Base-by-base conservation (phyloP, 2,888 invertebrate species). In the Stenodera caucasica region DNA sequence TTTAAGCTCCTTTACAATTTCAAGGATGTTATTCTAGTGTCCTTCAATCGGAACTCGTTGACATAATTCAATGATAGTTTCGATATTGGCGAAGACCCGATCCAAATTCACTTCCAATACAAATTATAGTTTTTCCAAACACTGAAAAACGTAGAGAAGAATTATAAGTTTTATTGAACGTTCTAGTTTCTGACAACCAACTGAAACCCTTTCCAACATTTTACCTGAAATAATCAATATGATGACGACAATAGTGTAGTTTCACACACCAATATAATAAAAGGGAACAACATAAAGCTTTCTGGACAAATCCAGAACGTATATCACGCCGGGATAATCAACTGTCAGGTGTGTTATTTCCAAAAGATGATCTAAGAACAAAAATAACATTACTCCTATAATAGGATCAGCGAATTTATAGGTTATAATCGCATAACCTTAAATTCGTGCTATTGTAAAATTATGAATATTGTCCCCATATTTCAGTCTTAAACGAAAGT, bases 1-100 rank as follows among this genome's bases (percentile, higher is more conserved):
- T 54, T 63, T 66, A 67, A 64, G 67, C 65, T 63, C 59, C 66
- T 63, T 71, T 66, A 64, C 66, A 61, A 66, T 68, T 68, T 66
- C 66, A 67, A 65, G 61, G 60, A 45, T 58, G 52, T 61, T 8
- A 23, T 23, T 40, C 14, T 52, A 55, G 61, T 33, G 30, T 45
- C 23, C 55, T 55, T 58, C 52, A 61, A 50, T 15, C 49, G 53
- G 53, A 55, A 55, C 53, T 50, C 56, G 56, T 56, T 45, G 57
- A 57, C 61, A 58, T 61, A 26, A 55, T 55, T 52, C 45, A 45
- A 23, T 23, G 11, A 4, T 23, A 11, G 15, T 37, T 37, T 37
- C 15, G 37, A n/a, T 45, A 21, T 12, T 23, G 12, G 45, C 23
- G 12, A 5, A 21, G 6, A 2, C 18, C 23, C 45, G 45, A 23